Evolutionary conservation across 2,113 vertebrate genomes (phyloP), one percentile per base, ranked within the genome.

Genomic region (Psammodynastes pulverulentus): DNA sequence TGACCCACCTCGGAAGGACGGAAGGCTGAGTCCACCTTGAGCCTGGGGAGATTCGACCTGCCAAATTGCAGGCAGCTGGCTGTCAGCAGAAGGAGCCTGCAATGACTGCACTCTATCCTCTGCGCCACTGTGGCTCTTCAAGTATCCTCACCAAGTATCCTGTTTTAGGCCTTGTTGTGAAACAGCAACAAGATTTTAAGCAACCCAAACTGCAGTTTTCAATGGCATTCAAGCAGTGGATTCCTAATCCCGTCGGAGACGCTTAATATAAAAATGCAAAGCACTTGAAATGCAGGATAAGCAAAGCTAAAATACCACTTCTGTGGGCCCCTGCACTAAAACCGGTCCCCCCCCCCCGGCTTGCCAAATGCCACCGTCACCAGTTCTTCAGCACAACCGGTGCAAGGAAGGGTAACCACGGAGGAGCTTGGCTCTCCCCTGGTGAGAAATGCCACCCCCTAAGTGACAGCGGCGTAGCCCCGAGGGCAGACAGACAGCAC

Each of bases 341-440:
- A 17, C 58, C 24, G n/a, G 6, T 9, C 23, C 17, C 15, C 17
- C 23, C 17, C 15, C 56, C 26, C 0, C 45, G 7, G 56, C 88
- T 49, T 48, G 29, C 67, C 48, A 52, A 84, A 21, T 12, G 10
- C 4, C 62, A 9, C 13, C 7, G 29, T 21, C 13, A 19, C 84
- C 29, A 13, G 26, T 45, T 86, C 53, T 49, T 48, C 19, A 1
- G 45, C 39, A 45, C 26, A 24, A 17, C 0, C 2, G 6, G 39
- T 0, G 0, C 2, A 56, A n/a, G 0, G 52, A n/a, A 56, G 39
- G 26, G 2, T 2, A 45, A 34, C 26, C 13, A 6, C 7, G 45
- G 9, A 34, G 48, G 13, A 46, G 34, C n/a, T 12, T 72, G 26
- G 89, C 67, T 51, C 7, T 26, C 8, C 5, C 1, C 72, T 26